Evolutionary conservation across 2,888 invertebrate species (phyloP).

Genomic region (Drosophila greeni): DNA sequence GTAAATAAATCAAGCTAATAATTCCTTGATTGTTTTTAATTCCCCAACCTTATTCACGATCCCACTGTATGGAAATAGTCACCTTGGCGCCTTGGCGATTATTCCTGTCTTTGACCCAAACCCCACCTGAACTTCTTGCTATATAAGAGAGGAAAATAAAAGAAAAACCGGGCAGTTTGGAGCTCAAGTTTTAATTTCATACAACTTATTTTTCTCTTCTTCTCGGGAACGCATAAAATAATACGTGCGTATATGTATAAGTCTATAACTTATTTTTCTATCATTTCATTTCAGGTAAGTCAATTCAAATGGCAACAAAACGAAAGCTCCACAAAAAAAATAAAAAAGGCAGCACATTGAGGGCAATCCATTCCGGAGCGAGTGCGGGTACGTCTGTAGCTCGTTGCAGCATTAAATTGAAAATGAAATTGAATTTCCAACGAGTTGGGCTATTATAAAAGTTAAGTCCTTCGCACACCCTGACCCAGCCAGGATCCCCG

Average conservation of each 20-base stretch:
- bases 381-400: constrained; percentile 56
- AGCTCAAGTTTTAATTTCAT: constrained; percentile 36
- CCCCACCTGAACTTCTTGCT: neutral
- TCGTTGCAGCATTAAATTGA: constrained; percentile 70
- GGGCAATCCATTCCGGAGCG: constrained; percentile 34
- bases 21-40: neutral
- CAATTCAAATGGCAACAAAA: constrained; percentile 50
- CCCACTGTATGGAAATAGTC: constrained; percentile 30
- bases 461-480: constrained; percentile 33
- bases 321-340: constrained; percentile 22
- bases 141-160: constrained; percentile 4
- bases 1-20: neutral
- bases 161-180: neutral
- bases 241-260: constrained; percentile 36
- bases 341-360: constrained; percentile 39
- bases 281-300: constrained; percentile 71
- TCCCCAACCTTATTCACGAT: neutral
- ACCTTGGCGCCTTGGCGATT: constrained; percentile 46
- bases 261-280: constrained; percentile 58
- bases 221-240: constrained; percentile 49
- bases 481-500: neutral
- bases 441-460: constrained; percentile 57
- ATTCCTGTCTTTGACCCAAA: constrained; percentile 17
- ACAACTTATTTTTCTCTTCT: constrained; percentile 11
- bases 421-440: constrained; percentile 69